Evolutionary conservation across 2,797 vertebrate genomes (phyloP).

Genomic region (Microcaecilia unicolor): DNA sequence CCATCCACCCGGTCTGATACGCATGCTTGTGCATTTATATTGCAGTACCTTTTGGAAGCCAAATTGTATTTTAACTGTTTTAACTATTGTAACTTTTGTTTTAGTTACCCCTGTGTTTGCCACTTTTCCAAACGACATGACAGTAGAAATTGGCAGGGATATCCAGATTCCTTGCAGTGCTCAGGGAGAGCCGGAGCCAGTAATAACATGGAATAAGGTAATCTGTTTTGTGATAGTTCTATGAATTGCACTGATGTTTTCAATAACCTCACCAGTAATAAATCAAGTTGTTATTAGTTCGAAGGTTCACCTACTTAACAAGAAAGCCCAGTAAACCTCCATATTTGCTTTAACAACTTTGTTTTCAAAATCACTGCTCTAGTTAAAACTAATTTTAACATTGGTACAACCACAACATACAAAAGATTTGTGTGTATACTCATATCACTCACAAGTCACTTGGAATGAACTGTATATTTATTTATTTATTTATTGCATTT

Average conservation of each 20-base stretch:
- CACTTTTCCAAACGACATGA: constrained; percentile 85
- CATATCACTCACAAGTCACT: too few relatives aligned
- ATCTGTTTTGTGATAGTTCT: not conserved
- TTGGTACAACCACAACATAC: too few relatives aligned
- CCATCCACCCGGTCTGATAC: too few relatives aligned
- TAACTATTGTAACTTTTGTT: constrained; percentile 11
- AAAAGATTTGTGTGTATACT: too few relatives aligned
- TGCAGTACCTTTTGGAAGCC: not conserved
- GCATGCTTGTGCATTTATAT: too few relatives aligned
- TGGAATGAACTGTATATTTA: too few relatives aligned
- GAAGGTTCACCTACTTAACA: too few relatives aligned
- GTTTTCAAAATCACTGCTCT: too few relatives aligned
- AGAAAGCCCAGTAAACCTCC: too few relatives aligned
- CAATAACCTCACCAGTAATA: not conserved
- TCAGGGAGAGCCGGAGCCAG: constrained; percentile 85
- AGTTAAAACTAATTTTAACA: too few relatives aligned
- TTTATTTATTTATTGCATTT: too few relatives aligned
- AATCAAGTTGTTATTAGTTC: not conserved
- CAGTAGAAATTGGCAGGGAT: constrained; percentile 84
- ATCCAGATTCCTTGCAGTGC: constrained; percentile 90
- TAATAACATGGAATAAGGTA: constrained; percentile 98
- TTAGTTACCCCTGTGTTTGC: constrained; percentile 93
- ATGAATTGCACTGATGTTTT: not conserved
- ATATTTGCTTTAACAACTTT: too few relatives aligned
- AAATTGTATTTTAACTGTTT: not conserved